Percentiles rank a stretch among this genome's conserved stretches.
These are phyloP conservation scores for Rousettus leschenaultii DNA, from an alignment of 2,113 vertebrate genomes.

Conservation along the genomic window DNA sequence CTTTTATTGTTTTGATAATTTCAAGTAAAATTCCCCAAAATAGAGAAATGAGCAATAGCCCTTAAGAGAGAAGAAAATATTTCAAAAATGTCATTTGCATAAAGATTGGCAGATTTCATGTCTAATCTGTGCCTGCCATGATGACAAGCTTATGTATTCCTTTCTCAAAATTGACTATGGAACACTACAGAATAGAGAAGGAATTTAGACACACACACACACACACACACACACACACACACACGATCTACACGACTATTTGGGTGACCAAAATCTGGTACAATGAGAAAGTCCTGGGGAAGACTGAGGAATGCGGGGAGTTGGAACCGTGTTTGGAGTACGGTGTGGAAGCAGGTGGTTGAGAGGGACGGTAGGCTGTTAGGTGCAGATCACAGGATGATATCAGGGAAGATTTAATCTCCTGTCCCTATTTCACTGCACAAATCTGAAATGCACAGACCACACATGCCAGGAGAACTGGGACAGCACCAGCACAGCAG, in stretches of 20 bases:
- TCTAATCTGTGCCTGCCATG: background rate
- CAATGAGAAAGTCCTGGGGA: background rate
- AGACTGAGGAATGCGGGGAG: too few relatives aligned
- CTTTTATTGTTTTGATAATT: background rate
- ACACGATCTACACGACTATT: background rate
- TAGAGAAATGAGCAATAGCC: background rate
- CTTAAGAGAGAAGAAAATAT: background rate
- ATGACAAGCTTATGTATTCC: background rate
- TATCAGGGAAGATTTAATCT: background rate
- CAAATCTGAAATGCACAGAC: background rate
- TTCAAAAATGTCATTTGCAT: too few relatives aligned
- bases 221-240: too few relatives aligned
- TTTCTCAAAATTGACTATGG: background rate
- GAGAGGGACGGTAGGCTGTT: too few relatives aligned
- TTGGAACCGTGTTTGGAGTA: too few relatives aligned
- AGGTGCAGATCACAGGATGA: background rate
- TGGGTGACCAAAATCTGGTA: background rate
- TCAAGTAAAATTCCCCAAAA: background rate
- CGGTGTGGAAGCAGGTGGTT: too few relatives aligned
- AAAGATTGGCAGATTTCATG: too few relatives aligned
- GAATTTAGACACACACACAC: background rate
- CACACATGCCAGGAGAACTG: background rate
- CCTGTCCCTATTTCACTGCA: background rate
- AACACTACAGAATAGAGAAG: background rate
- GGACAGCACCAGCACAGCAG: background rate